Evolutionary conservation across 2,797 vertebrate genomes (phyloP).

Genomic region (Clarias platycephalus): DNA sequence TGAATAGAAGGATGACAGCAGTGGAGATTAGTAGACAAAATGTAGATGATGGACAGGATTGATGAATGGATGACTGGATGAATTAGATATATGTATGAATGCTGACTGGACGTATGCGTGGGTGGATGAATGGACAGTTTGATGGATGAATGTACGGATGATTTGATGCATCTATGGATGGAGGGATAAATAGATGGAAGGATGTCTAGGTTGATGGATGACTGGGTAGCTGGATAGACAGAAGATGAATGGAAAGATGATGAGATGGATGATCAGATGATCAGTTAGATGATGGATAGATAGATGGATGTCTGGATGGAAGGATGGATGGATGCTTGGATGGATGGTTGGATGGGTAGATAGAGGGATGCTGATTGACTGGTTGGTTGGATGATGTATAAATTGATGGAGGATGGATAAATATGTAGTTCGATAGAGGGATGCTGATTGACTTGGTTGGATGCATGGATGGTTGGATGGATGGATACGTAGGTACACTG

Average conservation of each 20-base stretch:
- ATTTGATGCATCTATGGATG: too few relatives aligned
- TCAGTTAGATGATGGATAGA: too few relatives aligned
- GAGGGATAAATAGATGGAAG: not conserved
- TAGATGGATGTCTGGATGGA: too few relatives aligned
- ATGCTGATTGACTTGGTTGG: not conserved
- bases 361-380: too few relatives aligned
- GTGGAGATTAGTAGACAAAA: not conserved
- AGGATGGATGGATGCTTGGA: not conserved
- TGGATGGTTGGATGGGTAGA: not conserved
- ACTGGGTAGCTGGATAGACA: not conserved
- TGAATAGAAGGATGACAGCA: not conserved
- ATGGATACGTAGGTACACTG: too few relatives aligned
- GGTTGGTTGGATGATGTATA: not conserved
- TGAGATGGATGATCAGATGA: too few relatives aligned
- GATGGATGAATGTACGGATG: too few relatives aligned
- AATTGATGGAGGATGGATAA: not conserved
- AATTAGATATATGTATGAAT: not conserved
- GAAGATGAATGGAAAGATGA: not conserved
- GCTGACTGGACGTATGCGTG: not conserved
- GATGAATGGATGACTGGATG: not conserved
- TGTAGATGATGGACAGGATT: not conserved
- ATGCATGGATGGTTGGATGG: not conserved
- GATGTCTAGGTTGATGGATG: not conserved
- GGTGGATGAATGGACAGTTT: not conserved
- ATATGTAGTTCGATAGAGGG: not conserved